phyloP scores from a whole-genome alignment of 2,888 invertebrate species.

The Plebejus melissa region DNA sequence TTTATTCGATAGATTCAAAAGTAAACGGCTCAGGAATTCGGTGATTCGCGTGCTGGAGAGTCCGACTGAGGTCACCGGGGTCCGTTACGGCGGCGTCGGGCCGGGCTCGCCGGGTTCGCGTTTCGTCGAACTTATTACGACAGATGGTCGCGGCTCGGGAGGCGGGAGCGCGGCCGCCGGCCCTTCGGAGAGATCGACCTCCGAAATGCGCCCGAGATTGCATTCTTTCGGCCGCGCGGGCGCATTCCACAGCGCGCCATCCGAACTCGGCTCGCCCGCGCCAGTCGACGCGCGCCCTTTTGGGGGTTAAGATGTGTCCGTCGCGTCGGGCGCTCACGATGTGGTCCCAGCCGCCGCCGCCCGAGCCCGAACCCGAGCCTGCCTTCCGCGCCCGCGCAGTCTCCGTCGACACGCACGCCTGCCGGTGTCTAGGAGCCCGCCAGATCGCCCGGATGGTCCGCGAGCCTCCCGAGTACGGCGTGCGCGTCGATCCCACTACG shows the following conservation, averaged over 20 bases:
- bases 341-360: constrained; percentile 76
- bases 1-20: constrained; percentile 33
- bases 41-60: constrained; percentile 61
- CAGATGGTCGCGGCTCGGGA: constrained; percentile 72
- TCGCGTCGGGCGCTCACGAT: constrained; percentile 74
- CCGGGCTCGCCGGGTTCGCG: constrained; percentile 54
- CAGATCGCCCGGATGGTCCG: constrained; percentile 69
- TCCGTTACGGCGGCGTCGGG: constrained; percentile 61
- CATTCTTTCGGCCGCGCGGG: constrained; percentile 79
- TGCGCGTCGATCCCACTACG: constrained; percentile 64
- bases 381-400: constrained; percentile 61
- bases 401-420: constrained; percentile 53
- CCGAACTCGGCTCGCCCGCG: constrained; percentile 68
- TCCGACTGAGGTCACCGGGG: constrained; percentile 58
- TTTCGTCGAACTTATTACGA: constrained; percentile 80
- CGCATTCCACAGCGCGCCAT: constrained; percentile 77
- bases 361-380: constrained; percentile 56
- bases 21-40: constrained; percentile 38
- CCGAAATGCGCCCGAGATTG: constrained; percentile 80
- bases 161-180: constrained; percentile 70
- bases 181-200: constrained; percentile 77
- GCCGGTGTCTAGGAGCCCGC: constrained; percentile 55
- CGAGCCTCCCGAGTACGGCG: constrained; percentile 64
- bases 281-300: constrained; percentile 78
- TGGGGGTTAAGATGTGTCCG: constrained; percentile 79